Percentiles rank a stretch among this genome's conserved stretches.
phyloP scores from a whole-genome alignment of 2,113 vertebrate genomes.

The Dasyprocta punctata region DNA sequence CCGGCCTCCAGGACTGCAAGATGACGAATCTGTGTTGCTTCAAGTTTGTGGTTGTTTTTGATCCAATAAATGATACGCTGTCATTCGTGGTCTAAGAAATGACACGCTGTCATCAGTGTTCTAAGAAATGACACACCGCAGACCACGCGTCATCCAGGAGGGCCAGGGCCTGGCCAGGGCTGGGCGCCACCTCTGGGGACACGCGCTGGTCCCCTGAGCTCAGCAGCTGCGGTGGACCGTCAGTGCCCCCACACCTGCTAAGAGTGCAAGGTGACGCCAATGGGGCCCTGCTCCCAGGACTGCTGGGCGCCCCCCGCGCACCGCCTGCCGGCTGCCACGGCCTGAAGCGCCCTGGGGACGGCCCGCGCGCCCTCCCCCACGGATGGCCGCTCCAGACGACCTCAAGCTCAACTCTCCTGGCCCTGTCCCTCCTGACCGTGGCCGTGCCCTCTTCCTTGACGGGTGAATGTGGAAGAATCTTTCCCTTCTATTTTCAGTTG shows the following conservation, averaged over 20 bases:
- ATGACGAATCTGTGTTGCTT: neutral
- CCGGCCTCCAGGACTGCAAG: neutral
- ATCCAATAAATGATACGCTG: neutral
- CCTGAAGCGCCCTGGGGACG: neutral
- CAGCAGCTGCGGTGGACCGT: neutral
- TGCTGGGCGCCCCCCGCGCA: neutral
- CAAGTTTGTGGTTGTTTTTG: neutral
- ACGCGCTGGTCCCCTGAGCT: neutral
- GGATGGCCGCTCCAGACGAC: neutral
- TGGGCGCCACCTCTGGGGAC: neutral
- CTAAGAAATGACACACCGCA: neutral
- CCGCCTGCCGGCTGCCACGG: neutral
- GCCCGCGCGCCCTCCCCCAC: neutral
- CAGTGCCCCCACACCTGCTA: neutral
- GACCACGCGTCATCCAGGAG: neutral
- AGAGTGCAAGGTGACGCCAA: fast-evolving
- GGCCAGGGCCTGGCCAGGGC: neutral
- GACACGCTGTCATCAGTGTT: neutral
- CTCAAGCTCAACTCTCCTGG: neutral
- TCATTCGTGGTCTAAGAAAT: neutral
- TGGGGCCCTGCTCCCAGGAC: too few species aligned
- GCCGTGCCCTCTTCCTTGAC: neutral
- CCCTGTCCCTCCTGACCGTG: neutral
- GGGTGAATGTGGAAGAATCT: neutral
- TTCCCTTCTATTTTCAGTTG: neutral